Percentiles rank a stretch among this genome's conserved stretches.
Conservation (phyloP, 1,140 invertebrate genomes). For the Orussus abietinus region DNA sequence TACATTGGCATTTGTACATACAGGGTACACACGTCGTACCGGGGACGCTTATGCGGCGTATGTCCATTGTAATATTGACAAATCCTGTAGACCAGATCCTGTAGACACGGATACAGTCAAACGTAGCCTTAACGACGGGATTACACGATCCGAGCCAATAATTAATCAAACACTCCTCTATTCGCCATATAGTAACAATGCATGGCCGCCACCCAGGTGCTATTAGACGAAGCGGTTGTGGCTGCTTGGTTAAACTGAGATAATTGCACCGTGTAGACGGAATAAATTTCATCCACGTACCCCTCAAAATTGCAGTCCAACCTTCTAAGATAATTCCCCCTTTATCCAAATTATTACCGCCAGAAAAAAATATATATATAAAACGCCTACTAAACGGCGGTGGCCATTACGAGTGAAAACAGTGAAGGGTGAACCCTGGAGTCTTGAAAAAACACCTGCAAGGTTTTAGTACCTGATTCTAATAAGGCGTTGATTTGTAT, state of each 20-base stretch:
- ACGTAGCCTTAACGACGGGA: slow-evolving; percentile 30
- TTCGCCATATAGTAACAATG: slow-evolving; percentile 30
- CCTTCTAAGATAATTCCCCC: slow-evolving; percentile 2
- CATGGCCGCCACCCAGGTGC: slow-evolving; percentile 26
- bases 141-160: slow-evolving; percentile 32
- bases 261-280: slow-evolving; percentile 28
- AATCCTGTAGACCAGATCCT: no score
- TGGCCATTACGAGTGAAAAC: no score
- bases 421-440: no score
- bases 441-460: no score
- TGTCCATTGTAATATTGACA: no score
- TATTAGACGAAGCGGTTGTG: slow-evolving; percentile 30
- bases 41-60: no score
- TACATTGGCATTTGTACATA: no score
- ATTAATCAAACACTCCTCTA: slow-evolving; percentile 37
- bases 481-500: no score
- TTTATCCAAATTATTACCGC: background rate
- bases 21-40: no score
- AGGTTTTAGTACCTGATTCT: no score
- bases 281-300: slow-evolving; percentile 25
- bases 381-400: slow-evolving; percentile 15
- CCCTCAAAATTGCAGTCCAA: slow-evolving; percentile 19
- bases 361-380: background rate
- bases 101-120: no score
- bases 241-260: slow-evolving; percentile 30